phyloP scores from a whole-genome alignment of 2,797 vertebrate genomes.

The Mycteria americana region DNA sequence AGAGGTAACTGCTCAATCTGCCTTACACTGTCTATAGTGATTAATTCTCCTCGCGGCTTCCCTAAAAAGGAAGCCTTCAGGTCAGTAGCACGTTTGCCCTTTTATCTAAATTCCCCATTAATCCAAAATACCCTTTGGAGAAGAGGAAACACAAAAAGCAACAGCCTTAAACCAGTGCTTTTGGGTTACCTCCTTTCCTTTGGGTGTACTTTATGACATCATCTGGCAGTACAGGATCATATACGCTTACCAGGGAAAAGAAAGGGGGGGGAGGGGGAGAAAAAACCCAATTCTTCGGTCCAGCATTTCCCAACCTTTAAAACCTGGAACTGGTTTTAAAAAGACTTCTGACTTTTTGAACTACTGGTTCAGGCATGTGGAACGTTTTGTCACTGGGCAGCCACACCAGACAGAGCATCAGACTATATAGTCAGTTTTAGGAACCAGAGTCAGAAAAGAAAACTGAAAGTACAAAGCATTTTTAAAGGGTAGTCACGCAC shows the following conservation, averaged over 20 bases:
- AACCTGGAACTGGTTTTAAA: background rate
- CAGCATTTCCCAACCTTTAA: background rate
- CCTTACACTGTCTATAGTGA: accelerated
- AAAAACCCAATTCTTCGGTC: background rate
- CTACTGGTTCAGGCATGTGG: background rate
- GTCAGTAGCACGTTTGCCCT: background rate
- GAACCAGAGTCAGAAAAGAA: background rate
- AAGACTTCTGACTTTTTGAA: background rate
- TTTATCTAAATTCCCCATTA: background rate
- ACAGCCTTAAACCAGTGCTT: background rate
- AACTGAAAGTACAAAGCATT: background rate
- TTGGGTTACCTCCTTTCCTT: background rate
- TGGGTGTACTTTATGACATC: accelerated
- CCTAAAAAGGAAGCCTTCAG: background rate
- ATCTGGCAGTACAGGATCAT: accelerated
- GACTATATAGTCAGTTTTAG: background rate
- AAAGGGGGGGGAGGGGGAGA: accelerated
- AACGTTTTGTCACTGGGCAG: background rate
- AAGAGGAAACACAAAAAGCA: background rate
- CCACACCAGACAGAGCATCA: background rate
- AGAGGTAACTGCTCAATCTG: background rate
- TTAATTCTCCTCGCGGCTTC: background rate
- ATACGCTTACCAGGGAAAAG: background rate
- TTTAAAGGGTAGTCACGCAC: background rate
- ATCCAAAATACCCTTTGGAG: background rate